Evolutionary conservation across 2,113 vertebrate species (phyloP).

Genomic region (Hippocampus comes): DNA sequence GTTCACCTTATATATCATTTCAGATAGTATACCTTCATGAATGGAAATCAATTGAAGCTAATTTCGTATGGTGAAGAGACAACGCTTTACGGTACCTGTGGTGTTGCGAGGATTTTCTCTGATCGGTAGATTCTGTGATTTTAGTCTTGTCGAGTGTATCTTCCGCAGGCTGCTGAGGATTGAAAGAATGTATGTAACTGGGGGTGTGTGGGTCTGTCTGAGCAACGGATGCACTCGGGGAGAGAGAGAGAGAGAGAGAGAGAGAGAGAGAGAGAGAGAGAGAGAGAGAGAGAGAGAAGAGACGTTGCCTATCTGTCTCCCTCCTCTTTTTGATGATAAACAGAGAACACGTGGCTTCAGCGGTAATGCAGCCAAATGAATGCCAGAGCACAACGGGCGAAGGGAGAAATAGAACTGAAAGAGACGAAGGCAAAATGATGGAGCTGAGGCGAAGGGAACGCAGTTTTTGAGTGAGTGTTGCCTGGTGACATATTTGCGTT

Average conservation of each 20-base stretch:
- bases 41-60: background rate
- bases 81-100: conserved; percentile 47
- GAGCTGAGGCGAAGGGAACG: background rate
- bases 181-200: conserved; percentile 20
- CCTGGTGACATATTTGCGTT: conserved; percentile 1
- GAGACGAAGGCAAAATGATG: background rate
- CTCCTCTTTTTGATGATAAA: conserved; percentile 71
- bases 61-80: background rate
- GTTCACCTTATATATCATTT: conserved; percentile 1
- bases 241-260: conserved; percentile 21
- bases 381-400: conserved; percentile 18
- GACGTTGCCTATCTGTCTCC: conserved; percentile 20
- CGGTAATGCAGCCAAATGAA: conserved; percentile 63
- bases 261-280: conserved; percentile 22
- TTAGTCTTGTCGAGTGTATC: conserved; percentile 15
- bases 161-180: conserved; percentile 31
- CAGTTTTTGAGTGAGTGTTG: background rate
- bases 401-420: conserved; percentile 2
- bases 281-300: conserved; percentile 18
- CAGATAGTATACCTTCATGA: background rate
- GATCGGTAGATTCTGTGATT: background rate
- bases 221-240: conserved; percentile 31
- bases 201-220: conserved; percentile 32
- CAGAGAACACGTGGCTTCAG: conserved; percentile 73
- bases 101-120: conserved; percentile 22